Evolutionary conservation across 2,113 vertebrate genomes (phyloP).

Genomic region (Paratilapia polleni): DNA sequence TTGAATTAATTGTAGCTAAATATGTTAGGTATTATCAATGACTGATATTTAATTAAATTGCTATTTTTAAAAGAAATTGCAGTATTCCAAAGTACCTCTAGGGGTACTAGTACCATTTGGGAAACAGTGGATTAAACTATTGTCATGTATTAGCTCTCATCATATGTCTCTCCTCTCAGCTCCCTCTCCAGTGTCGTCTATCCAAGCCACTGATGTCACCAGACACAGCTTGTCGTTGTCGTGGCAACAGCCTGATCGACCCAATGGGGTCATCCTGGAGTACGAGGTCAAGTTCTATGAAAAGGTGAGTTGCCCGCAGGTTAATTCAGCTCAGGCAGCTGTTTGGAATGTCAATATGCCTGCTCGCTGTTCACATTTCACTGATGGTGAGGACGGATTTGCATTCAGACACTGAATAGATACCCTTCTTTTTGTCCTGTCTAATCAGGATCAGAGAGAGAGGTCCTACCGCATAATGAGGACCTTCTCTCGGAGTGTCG

Average conservation of each 20-base stretch:
- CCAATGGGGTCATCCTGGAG: slow-evolving; percentile 97
- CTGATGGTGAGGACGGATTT: slow-evolving; percentile 35
- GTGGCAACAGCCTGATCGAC: slow-evolving; percentile 95
- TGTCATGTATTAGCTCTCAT: neutral
- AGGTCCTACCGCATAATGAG: slow-evolving; percentile 96
- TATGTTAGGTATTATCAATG: neutral
- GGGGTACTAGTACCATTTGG: neutral
- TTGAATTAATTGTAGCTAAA: neutral
- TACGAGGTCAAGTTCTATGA: slow-evolving; percentile 99
- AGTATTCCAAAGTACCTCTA: neutral
- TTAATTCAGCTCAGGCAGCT: slow-evolving; percentile 44
- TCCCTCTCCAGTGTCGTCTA: slow-evolving; percentile 91
- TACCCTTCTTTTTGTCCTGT: slow-evolving; percentile 32
- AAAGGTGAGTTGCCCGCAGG: slow-evolving; percentile 85
- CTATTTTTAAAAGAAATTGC: neutral
- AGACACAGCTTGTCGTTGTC: slow-evolving; percentile 92
- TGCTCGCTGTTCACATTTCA: slow-evolving; percentile 28
- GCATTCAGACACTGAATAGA: slow-evolving; percentile 44
- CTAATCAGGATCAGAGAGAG: slow-evolving; percentile 92
- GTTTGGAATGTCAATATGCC: slow-evolving; percentile 49
- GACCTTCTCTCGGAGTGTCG: slow-evolving; percentile 87
- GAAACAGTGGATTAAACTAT: neutral
- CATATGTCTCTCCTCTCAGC: slow-evolving; percentile 75
- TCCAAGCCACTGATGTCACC: slow-evolving; percentile 95
- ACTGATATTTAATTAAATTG: neutral